A percentile compares a stretch with the other conserved stretches of the same genome.
These are phyloP conservation scores for Rhopilema esculentum DNA, from an alignment of 30 jellyfish, hydroid and myxozoan species.

Conservation along the genomic window DNA sequence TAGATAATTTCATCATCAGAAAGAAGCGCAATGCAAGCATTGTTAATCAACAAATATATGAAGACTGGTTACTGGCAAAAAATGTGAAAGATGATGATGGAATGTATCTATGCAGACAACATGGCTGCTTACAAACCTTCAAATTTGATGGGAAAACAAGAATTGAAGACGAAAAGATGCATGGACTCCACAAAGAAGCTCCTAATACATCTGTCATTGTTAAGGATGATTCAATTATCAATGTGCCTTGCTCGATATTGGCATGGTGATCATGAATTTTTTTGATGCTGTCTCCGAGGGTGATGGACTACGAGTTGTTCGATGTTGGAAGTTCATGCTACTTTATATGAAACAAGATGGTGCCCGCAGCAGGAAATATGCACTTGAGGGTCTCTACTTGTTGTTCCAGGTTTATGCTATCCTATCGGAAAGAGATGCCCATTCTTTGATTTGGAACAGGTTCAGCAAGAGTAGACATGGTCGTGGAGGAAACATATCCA, in stretches of 20 bases:
- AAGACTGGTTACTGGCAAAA: slow-evolving; percentile 41
- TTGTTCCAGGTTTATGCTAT: slow-evolving; percentile 31
- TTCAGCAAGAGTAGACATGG: slow-evolving; percentile 41
- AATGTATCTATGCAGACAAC: slow-evolving; percentile 21
- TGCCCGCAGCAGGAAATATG: slow-evolving; percentile 40
- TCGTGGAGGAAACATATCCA: slow-evolving; percentile 64
- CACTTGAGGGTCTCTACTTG: slow-evolving; percentile 53
- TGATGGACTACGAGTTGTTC: slow-evolving; percentile 51
- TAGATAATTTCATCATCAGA: slow-evolving; percentile 33
- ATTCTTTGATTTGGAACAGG: slow-evolving; percentile 51
- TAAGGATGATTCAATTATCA: slow-evolving; percentile 45
- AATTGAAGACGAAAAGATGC: slow-evolving; percentile 28
- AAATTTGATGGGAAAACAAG: slow-evolving; percentile 26
- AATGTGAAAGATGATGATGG: slow-evolving; percentile 27
- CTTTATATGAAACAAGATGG: slow-evolving; percentile 52
- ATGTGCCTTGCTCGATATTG: slow-evolving; percentile 46
- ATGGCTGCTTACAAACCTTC: slow-evolving; percentile 41
- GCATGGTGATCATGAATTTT: slow-evolving; percentile 53
- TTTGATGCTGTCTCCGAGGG: slow-evolving; percentile 57
- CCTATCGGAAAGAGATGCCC: slow-evolving; percentile 44
- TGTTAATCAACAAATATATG: slow-evolving; percentile 15
- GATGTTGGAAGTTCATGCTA: slow-evolving; percentile 59
- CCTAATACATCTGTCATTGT: neutral
- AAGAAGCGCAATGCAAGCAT: neutral
- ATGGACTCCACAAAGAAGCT: slow-evolving; percentile 45